Evolutionary conservation across 2,797 vertebrate genomes (phyloP).

Genomic region (Parauchenoglanis punctatus): DNA sequence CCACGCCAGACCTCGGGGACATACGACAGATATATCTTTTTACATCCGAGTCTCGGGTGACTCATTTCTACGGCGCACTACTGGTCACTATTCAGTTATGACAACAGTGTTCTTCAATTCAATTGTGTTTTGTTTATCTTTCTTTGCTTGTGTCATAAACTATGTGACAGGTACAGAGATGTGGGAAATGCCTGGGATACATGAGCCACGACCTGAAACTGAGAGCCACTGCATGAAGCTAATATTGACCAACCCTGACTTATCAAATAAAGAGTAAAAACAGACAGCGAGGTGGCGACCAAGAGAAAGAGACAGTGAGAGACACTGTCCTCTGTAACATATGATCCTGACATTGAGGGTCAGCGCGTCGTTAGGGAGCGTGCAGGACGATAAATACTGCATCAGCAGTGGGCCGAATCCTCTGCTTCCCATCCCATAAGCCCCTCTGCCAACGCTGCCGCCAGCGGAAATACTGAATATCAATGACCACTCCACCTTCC

Average conservation of each 20-base stretch:
- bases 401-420: conserved; percentile 44
- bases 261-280: conserved; percentile 4
- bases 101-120: not conserved
- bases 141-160: not conserved
- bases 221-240: conserved; percentile 2
- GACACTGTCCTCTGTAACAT: conserved; percentile 36
- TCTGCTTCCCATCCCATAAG: conserved; percentile 31
- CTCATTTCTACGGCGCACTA: not conserved
- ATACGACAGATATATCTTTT: conserved; percentile 35
- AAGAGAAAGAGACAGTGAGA: conserved; percentile 8
- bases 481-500: conserved; percentile 52
- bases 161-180: not conserved
- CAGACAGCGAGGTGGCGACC: conserved; percentile 11
- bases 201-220: not conserved
- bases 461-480: conserved; percentile 56
- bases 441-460: conserved; percentile 25
- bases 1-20: conserved; percentile 26
- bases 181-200: not conserved
- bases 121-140: not conserved
- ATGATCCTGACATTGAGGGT: conserved; percentile 41
- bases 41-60: not conserved
- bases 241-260: conserved; percentile 21
- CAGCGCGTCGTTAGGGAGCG: conserved; percentile 22
- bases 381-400: conserved; percentile 53
- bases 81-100: not conserved